Evolutionary conservation across 2,888 invertebrate species (phyloP), one percentile per base, ranked within the genome.

Genomic region (Portevinia maculata): DNA sequence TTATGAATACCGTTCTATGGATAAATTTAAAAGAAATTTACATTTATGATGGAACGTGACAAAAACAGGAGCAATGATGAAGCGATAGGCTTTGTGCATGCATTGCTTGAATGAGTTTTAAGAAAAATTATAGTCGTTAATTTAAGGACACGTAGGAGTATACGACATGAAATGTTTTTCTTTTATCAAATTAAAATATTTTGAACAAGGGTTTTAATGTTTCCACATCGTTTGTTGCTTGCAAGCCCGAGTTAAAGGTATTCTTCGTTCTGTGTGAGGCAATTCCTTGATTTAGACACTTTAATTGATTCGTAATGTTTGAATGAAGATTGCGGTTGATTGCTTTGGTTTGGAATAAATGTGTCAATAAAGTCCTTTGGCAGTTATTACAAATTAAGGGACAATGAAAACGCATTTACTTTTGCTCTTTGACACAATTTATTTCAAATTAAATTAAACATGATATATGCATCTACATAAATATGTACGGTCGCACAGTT

Each of bases 31-130:
- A 37, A 24, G 24, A 34, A 57, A 69, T 69, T 70, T 70, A 13
- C 69, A 70, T 70, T 57, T 39, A 50, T 30, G 19, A 3, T 24
- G 34, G 24, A 55, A 55, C 53, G 62, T 62, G 62, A 62, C 48
- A 37, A 46, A 62, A 46, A 44, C 13, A 11, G 60, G 1, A 9
- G 34, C 46, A 59, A 41, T 59, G 57, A 41, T 17, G 8, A 39
- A 4, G 17, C 15, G 28, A 50, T 28, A 15, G 28, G 50, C 24
- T 34, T 34, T 17, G 32, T 34, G 30, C 15, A 30, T 15, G 50
- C 28, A 7, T 21, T 15, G 21, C 30, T 32, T 32, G 11, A 34
- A 3, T n/a, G 53, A 17, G 32, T 13, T 32, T 13, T 11, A 34
- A n/a, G 5, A 9, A 15, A 17, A 53, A 34, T 53, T 19, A 53